Evolutionary conservation across 2,113 vertebrate genomes (phyloP), one percentile per base, ranked within the genome.

Genomic region (Manacus vitellinus): DNA sequence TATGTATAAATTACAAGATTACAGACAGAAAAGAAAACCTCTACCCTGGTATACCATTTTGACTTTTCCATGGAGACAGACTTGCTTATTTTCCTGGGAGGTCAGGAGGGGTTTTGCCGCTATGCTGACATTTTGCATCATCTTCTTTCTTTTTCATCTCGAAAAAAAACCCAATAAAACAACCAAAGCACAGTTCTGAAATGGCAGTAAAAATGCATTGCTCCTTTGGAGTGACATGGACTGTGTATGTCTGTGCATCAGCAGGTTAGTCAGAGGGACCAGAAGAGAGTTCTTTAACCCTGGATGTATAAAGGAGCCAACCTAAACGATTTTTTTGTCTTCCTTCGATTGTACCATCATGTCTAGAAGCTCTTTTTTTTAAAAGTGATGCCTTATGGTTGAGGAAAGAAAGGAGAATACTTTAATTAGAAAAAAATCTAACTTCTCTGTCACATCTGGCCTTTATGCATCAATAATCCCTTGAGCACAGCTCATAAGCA

Each of bases 391-490:
- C 22, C 13, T 78, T 66, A 41, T 39, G 23, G 5, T 7, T 37
- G 18, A 12, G 13, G 33, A 0, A 30, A 54, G 49, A 22, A 67
- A 52, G 9, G 14, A 85, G 44, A 86, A 49, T 61, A 56, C 65
- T 88, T 47, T 72, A 73, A 55, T 79, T 84, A 90, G 61, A 33
- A 78, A 86, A 39, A 65, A 35, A 81, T 3, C 6, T 49, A 56
- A 86, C 55, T 80, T 94, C 46, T 65, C 62, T 86, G 47, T 88
- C 83, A 92, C 82, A 93, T 90, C 88, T 92, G 88, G 65, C 68
- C 61, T 96, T 94, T 83, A 65, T 71, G 90, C 82, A 35, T 91
- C 76, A 75, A 85, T 67, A 94, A 85, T 82, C 75, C 68, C 62
- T 76, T 55, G 70, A 93, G 75, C 5, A 1, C 19, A 63, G n/a